These are phyloP conservation scores for Limonius californicus DNA, from an alignment of 1,140 invertebrate genomes.

Conservation along the genomic window DNA sequence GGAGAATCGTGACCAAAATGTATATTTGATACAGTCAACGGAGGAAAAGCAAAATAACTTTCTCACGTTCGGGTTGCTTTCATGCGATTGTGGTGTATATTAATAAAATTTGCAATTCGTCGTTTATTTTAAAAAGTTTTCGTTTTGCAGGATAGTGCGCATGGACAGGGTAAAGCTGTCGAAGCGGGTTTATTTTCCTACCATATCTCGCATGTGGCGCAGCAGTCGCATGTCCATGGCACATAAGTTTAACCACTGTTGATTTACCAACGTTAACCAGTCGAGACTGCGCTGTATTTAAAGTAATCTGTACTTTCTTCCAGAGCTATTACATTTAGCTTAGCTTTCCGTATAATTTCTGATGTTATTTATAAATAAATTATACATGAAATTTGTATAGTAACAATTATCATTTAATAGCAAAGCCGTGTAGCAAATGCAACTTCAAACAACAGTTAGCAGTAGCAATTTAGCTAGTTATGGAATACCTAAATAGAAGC, in stretches of 20 bases:
- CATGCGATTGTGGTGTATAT: background rate
- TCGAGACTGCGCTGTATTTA: conserved; percentile 34
- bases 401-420: no score
- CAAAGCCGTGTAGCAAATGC: no score
- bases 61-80: background rate
- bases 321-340: no score
- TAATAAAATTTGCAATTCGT: background rate
- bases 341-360: no score
- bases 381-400: no score
- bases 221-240: conserved; percentile 29
- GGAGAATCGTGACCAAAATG: no score
- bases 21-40: no score
- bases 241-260: conserved; percentile 31
- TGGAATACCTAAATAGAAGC: no score
- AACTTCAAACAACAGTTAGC: no score
- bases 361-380: no score
- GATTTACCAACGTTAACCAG: conserved; percentile 32
- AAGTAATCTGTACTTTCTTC: conserved; percentile 28
- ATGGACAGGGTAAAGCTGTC: background rate
- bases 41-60: no score
- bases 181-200: conserved; percentile 4
- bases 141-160: background rate
- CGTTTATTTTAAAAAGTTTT: background rate
- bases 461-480: no score
- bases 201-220: conserved; percentile 28